Evolutionary conservation across 2,113 vertebrate species (phyloP).

Genomic region (Chamaea fasciata): DNA sequence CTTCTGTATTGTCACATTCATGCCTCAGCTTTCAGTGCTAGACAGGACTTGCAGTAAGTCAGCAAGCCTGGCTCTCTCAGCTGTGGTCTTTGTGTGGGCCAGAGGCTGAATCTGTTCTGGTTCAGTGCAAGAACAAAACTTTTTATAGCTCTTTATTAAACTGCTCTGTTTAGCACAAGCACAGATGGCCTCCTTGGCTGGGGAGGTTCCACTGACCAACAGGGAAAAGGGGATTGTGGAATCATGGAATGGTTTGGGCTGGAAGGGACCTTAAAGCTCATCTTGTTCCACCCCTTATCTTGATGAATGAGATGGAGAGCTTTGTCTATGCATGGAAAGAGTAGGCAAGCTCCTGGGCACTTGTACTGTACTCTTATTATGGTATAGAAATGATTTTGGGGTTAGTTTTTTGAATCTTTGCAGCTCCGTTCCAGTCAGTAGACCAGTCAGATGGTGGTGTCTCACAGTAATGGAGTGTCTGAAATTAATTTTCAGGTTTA

Average conservation of each 20-base stretch:
- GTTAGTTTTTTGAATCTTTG: neutral
- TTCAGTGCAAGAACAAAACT: neutral
- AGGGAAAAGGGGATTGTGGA: neutral
- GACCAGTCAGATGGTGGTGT: neutral
- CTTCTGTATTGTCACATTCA: neutral
- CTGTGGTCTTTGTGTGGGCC: neutral
- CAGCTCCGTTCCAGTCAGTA: neutral
- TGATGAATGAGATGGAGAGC: neutral
- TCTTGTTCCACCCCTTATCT: neutral
- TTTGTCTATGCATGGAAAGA: neutral
- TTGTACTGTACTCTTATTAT: rapidly evolving
- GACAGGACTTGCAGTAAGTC: neutral
- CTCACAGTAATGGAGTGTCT: neutral
- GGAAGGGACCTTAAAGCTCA: neutral
- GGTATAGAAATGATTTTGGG: neutral
- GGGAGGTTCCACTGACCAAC: neutral
- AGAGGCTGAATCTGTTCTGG: neutral
- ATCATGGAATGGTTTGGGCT: neutral
- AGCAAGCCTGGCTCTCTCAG: neutral
- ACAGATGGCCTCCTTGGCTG: neutral
- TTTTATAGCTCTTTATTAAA: neutral
- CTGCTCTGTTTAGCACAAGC: neutral
- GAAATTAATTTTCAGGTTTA: neutral
- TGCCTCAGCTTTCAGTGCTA: neutral
- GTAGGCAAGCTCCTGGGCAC: neutral